Evolutionary conservation across 2,888 invertebrate genomes (phyloP).

Genomic region (Alloscopus bannaensis): DNA sequence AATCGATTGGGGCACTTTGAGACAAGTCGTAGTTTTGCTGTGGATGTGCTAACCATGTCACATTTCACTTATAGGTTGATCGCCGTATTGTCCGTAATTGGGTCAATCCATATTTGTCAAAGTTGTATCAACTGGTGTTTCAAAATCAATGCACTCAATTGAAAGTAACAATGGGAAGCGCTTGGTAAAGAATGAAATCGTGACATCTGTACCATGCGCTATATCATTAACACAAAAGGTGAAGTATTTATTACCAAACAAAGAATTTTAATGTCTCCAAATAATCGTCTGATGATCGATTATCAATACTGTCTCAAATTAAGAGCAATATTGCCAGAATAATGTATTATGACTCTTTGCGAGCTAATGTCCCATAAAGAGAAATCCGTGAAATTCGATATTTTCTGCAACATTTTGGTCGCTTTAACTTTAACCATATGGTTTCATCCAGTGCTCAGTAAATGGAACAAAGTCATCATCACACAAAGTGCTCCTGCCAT

Average conservation of each 20-base stretch:
- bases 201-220: neutral
- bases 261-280: too few relatives aligned
- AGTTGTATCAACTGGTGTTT: neutral
- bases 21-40: too few relatives aligned
- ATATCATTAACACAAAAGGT: neutral
- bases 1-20: too few relatives aligned
- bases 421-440: slow-evolving; percentile 37
- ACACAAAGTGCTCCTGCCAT: neutral
- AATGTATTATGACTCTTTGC: too few relatives aligned
- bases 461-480: neutral
- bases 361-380: slow-evolving; percentile 12
- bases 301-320: too few relatives aligned
- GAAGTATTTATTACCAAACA: too few relatives aligned
- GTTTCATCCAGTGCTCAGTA: neutral
- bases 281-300: too few relatives aligned
- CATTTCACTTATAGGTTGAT: neutral
- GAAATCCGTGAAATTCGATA: slow-evolving; percentile 50
- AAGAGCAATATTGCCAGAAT: too few relatives aligned
- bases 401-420: slow-evolving; percentile 39
- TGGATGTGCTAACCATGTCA: too few relatives aligned
- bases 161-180: neutral
- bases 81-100: neutral
- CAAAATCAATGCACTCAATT: neutral
- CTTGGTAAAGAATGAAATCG: neutral
- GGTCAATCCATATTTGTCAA: neutral